Evolutionary conservation across 2,888 invertebrate genomes (phyloP).

Genomic region (Thysanoteuthis rhombus): DNA sequence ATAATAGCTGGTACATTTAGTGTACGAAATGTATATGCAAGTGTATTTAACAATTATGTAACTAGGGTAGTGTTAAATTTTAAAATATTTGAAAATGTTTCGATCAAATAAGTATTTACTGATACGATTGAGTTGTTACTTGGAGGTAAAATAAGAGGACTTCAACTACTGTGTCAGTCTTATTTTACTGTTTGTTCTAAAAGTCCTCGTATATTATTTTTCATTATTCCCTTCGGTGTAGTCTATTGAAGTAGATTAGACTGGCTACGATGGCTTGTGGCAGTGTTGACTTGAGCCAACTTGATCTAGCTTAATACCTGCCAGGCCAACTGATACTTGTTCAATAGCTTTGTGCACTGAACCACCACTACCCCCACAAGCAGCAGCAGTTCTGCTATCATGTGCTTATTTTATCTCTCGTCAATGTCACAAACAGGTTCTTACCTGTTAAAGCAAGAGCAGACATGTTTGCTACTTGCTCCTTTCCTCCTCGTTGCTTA

Average conservation of each 20-base stretch:
- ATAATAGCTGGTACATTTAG: too few species aligned
- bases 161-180: too few species aligned
- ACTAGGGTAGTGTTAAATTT: too few species aligned
- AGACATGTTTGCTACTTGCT: background rate
- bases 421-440: constrained; percentile 12
- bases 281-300: background rate
- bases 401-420: constrained; percentile 12
- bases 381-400: background rate
- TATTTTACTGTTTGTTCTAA: too few species aligned
- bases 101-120: too few species aligned
- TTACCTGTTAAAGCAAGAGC: background rate
- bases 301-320: background rate
- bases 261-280: background rate
- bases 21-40: too few species aligned
- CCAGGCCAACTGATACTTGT: background rate
- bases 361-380: background rate
- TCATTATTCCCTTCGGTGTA: background rate
- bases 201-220: too few species aligned
- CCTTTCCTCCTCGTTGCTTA: background rate
- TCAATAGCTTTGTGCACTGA: background rate
- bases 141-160: too few species aligned
- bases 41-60: too few species aligned
- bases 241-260: background rate
- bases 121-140: too few species aligned
- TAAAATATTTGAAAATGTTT: too few species aligned